Evolutionary conservation across 1,140 invertebrate species (phyloP).

Genomic region (Melanaphis sacchari): DNA sequence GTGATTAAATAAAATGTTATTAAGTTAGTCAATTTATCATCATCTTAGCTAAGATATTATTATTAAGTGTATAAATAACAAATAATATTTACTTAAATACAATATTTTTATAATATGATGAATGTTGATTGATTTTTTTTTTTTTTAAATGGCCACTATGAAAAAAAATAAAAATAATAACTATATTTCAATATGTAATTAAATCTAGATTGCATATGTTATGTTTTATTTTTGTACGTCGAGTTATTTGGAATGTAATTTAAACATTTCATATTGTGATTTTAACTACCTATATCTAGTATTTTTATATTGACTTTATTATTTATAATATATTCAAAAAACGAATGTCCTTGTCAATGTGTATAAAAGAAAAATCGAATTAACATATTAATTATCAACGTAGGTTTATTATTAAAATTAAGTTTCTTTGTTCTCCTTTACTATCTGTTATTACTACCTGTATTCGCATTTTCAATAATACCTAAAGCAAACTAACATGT

Average conservation of each 20-base stretch:
- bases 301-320: background rate
- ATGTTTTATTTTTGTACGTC: background rate
- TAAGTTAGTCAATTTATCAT: background rate
- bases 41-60: too few relatives aligned
- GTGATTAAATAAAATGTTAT: background rate
- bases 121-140: background rate
- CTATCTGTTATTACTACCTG: background rate
- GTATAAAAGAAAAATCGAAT: background rate
- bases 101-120: background rate
- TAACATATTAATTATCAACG: background rate
- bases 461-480: background rate
- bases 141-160: background rate
- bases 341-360: background rate
- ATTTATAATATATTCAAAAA: background rate
- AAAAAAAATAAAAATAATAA: background rate
- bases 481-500: background rate
- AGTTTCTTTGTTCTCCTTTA: background rate
- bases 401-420: background rate
- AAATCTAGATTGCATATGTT: background rate
- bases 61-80: background rate
- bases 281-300: background rate
- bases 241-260: background rate
- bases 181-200: background rate
- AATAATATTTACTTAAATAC: too few relatives aligned
- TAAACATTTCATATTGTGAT: background rate